Base-by-base conservation (phyloP, 2,113 vertebrate species). In the Oryzias woworae region DNA sequence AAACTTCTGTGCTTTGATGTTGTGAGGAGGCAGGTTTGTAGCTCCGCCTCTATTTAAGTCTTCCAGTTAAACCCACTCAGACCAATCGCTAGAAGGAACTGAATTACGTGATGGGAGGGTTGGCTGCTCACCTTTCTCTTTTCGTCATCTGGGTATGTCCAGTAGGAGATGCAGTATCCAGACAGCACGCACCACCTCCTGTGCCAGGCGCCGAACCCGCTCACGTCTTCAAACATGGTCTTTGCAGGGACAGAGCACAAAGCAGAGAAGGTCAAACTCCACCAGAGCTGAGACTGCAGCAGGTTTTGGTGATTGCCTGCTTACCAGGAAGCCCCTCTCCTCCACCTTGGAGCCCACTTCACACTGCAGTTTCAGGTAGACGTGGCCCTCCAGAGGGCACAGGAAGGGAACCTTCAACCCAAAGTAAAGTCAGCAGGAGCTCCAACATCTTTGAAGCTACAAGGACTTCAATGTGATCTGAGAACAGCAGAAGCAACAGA, bases 141-240 rank as follows among this genome's bases (percentile, higher is more conserved):
- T 66, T 99, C 97, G 22, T 99, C 96, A 69, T 99, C 95, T 3
- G 97, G 97, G 51, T 99, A 99, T 0, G 96, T 99, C 97, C 97
- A 99, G 26, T 96, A 99, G 62, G 96, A 98, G 75, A 99, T 93
- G 78, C 92, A 98, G 53, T 98, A 96, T 22, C 96, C 97, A 16
- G 94, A 93, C 16, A 99, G 90, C 22, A 95, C 91, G 55, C 96
- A 99, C 97, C 97, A 99, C 53, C 97, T 93, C 18, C 97, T 89
- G 70, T 98, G 96, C 97, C 97, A 99, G 0, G 97, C 94, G 59
- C 97, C 97, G 46, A 99, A 98, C 2, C 97, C 97, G 84, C 97
- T 98, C 0, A 99, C 95, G 43, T 99, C 97, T 84, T 99, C 96
- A 89, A 99, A 99, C 94, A 99, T 98, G 0, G 97, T 98, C 97